Percentiles rank a stretch among this genome's conserved stretches.
Conservation (phyloP, 2,113 vertebrate species). For the Oreochromis tanganicae region DNA sequence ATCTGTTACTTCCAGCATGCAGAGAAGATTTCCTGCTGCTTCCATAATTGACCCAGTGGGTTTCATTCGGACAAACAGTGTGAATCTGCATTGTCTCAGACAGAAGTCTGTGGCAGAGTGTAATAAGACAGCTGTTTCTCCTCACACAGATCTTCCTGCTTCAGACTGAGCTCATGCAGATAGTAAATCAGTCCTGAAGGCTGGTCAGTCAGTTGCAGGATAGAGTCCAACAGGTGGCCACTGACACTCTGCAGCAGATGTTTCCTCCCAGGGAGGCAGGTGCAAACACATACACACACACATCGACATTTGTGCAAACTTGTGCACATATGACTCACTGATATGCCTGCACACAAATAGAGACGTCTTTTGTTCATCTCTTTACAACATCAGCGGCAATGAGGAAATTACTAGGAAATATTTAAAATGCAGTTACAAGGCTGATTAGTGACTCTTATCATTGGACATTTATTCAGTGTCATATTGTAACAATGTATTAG, state of each 20-base stretch:
- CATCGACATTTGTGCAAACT: not conserved
- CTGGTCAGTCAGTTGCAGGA: conserved; percentile 2
- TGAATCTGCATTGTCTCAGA: not conserved
- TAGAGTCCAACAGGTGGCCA: conserved; percentile 47
- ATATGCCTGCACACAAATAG: not conserved
- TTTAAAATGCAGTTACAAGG: not conserved
- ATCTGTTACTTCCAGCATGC: not conserved
- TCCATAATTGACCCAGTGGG: not conserved
- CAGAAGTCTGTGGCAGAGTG: not conserved
- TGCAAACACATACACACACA: conserved; percentile 23
- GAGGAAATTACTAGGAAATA: not conserved
- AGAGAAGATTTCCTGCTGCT: not conserved
- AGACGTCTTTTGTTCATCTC: not conserved
- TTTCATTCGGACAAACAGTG: not conserved
- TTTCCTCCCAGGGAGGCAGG: conserved; percentile 54
- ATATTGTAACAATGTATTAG: not conserved
- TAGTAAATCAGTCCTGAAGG: not conserved
- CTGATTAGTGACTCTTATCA: not conserved
- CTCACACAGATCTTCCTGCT: not conserved
- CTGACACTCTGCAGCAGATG: conserved; percentile 60
- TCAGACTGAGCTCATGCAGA: not conserved
- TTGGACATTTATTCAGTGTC: not conserved
- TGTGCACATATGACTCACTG: conserved; percentile 5
- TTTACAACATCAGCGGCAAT: conserved; percentile 28
- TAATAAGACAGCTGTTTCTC: conserved; percentile 14